These are phyloP conservation scores for Venusia cambrica DNA, from an alignment of 2,888 invertebrate species.

Conservation along the genomic window DNA sequence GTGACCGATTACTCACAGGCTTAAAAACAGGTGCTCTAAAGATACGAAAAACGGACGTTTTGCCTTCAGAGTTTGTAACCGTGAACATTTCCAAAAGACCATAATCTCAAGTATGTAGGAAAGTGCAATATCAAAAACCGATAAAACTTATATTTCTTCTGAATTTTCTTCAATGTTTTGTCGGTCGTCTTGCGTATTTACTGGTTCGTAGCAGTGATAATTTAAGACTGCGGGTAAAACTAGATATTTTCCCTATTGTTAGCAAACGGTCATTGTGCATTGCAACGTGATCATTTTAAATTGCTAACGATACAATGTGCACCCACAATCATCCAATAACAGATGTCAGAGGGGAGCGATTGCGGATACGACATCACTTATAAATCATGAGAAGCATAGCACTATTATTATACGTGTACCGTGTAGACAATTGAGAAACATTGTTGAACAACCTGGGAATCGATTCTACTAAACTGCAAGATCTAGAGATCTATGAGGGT, in stretches of 20 bases:
- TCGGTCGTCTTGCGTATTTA: too few species aligned
- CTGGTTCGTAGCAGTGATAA: conserved; percentile 3
- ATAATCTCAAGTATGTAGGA: too few species aligned
- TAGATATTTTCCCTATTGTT: conserved; percentile 8
- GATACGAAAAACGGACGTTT: conserved; percentile 8
- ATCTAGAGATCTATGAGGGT: too few species aligned
- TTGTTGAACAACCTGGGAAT: too few species aligned
- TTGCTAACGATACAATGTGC: conserved; percentile 16
- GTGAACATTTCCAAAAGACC: conserved; percentile 18
- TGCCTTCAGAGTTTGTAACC: conserved; percentile 11
- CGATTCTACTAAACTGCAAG: too few species aligned
- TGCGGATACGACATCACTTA: not conserved
- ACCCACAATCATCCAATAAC: conserved; percentile 21
- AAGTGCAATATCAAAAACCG: too few species aligned
- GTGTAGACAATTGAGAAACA: too few species aligned
- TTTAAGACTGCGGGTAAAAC: conserved; percentile 7
- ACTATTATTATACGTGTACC: too few species aligned
- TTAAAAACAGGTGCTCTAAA: conserved; percentile 14
- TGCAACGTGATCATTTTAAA: conserved; percentile 17
- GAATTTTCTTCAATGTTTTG: too few species aligned
- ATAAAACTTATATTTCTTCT: too few species aligned
- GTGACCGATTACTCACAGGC: conserved; percentile 12
- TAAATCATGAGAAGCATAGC: too few species aligned
- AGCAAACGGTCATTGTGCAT: conserved; percentile 4
- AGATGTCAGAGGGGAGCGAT: conserved; percentile 12